These are phyloP conservation scores for Drepana falcataria DNA, from an alignment of 2,888 invertebrate species.

Conservation along the genomic window DNA sequence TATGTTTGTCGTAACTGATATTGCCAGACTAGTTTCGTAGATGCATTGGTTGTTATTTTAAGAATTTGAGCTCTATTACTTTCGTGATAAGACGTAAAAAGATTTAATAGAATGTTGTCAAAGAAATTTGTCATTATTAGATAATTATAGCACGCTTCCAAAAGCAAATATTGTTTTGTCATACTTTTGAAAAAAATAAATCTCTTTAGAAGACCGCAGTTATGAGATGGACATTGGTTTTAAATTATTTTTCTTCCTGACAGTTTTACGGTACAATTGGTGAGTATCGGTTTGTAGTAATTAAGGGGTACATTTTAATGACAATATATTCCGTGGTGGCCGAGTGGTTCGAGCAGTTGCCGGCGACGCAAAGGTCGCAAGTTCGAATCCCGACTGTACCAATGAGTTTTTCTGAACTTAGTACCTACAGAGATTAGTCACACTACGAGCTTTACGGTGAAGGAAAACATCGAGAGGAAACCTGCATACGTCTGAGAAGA, in stretches of 20 bases:
- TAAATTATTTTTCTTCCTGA: constrained; percentile 34
- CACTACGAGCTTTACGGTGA: no score
- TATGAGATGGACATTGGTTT: constrained; percentile 43
- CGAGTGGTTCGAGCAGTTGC: no score
- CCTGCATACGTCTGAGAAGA: no score
- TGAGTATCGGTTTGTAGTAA: constrained; percentile 8
- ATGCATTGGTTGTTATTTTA: neutral
- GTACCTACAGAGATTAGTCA: no score
- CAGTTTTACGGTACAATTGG: constrained; percentile 22
- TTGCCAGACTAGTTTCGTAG: constrained; percentile 5
- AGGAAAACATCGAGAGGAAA: no score
- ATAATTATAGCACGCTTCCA: constrained; percentile 34
- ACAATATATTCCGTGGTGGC: no score
- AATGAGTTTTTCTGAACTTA: no score
- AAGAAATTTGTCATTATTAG: neutral
- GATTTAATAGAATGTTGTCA: neutral
- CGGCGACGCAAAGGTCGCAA: no score
- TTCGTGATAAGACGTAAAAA: neutral
- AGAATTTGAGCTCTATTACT: constrained; percentile 3
- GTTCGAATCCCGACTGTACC: no score
- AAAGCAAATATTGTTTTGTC: constrained; percentile 50
- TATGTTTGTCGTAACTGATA: constrained; percentile 3
- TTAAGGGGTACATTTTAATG: constrained; percentile 7
- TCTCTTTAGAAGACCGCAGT: constrained; percentile 29
- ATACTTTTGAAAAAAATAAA: constrained; percentile 31